Percentiles rank a stretch among this genome's conserved stretches.
Evolutionary conservation across 2,113 vertebrate genomes (phyloP).

Genomic region (Picathartes gymnocephalus): DNA sequence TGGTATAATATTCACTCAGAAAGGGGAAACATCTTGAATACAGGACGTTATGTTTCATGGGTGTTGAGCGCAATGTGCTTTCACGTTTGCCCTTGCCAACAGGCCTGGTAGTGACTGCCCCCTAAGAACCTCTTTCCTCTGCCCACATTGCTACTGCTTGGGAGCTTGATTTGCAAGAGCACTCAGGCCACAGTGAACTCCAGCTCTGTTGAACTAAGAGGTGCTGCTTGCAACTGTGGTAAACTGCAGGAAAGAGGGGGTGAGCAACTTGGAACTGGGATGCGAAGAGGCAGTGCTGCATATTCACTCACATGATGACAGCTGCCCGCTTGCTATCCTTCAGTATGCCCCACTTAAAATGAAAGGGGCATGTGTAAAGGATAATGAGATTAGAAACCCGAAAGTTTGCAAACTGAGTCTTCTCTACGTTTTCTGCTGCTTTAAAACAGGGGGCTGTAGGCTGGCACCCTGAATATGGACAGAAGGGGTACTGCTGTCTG

Average conservation of each 20-base stretch:
- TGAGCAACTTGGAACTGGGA: background rate
- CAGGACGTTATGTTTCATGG: conserved; percentile 36
- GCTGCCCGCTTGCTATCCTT: background rate
- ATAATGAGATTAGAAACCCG: background rate
- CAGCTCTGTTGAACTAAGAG: background rate
- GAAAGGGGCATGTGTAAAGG: background rate
- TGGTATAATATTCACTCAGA: conserved; percentile 33
- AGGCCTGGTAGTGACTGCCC: background rate
- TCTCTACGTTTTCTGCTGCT: background rate
- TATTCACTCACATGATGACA: background rate
- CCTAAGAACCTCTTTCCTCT: background rate
- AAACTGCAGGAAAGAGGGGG: background rate
- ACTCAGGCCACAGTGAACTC: background rate
- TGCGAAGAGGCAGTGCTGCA: background rate
- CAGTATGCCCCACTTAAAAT: background rate
- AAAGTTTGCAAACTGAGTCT: background rate
- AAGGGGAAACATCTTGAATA: conserved; percentile 54
- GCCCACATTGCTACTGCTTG: background rate
- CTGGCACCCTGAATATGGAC: background rate
- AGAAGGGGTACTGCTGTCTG: background rate
- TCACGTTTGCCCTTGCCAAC: background rate
- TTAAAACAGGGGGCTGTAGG: background rate
- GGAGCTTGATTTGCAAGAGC: background rate
- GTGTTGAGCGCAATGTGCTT: background rate
- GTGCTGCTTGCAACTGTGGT: background rate